phyloP scores from a whole-genome alignment of 2,797 vertebrate genomes.

The Loris lydekkerianus region DNA sequence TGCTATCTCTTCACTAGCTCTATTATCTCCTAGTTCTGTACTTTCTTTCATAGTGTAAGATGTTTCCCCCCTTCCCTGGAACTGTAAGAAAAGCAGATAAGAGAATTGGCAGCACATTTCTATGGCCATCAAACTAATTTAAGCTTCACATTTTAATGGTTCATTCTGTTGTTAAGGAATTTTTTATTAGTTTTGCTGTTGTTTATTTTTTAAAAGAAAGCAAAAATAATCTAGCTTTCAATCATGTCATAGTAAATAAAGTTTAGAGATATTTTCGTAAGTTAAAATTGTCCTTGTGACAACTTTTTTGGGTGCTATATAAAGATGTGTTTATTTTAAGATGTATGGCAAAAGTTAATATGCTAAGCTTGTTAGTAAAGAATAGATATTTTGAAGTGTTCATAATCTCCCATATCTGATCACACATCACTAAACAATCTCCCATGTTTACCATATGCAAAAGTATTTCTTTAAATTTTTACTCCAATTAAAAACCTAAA shows the following conservation, averaged over 20 bases:
- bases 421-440: not conserved
- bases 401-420: not conserved
- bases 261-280: constrained; percentile 18
- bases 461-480: constrained; percentile 30
- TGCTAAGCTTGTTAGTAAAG: not conserved
- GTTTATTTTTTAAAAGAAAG: not conserved
- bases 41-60: not conserved
- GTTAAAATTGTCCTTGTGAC: not conserved
- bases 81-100: not conserved
- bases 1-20: not conserved
- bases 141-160: not conserved
- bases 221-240: not conserved
- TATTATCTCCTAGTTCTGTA: not conserved
- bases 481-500: constrained; percentile 1
- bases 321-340: constrained; percentile 19
- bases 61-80: not conserved
- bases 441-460: not conserved
- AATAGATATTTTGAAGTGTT: not conserved
- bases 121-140: not conserved
- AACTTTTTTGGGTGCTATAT: not conserved
- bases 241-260: not conserved
- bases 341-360: constrained; percentile 30
- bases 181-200: not conserved
- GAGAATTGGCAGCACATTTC: not conserved
- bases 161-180: not conserved